These are phyloP conservation scores for Microcaecilia unicolor DNA, from an alignment of 2,797 vertebrate species.

Conservation along the genomic window DNA sequence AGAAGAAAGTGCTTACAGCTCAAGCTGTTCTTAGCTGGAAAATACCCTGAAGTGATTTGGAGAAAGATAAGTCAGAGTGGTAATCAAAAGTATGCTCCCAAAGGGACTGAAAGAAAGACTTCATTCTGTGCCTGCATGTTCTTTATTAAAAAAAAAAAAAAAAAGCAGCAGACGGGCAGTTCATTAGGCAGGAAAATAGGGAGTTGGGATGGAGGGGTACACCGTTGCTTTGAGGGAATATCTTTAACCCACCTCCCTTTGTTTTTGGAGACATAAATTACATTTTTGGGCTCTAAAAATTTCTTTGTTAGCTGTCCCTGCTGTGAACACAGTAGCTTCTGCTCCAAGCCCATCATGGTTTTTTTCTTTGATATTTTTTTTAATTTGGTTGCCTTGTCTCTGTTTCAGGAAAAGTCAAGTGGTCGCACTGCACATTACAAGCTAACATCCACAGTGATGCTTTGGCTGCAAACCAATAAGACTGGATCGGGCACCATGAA, in stretches of 20 bases:
- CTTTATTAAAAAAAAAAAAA: constrained; percentile 5
- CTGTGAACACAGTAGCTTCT: too few species aligned
- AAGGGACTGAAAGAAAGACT: constrained; percentile 10
- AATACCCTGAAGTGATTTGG: constrained; percentile 4
- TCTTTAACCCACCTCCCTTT: too few species aligned
- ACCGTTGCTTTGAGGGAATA: too few species aligned
- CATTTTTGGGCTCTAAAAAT: too few species aligned
- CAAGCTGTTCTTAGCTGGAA: too few species aligned
- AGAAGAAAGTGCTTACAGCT: neutral
- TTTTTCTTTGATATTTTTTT: neutral
- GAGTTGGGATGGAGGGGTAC: constrained; percentile 3
- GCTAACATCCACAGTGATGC: constrained; percentile 97
- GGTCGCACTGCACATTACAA: constrained; percentile 96
- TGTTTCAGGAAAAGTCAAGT: constrained; percentile 85
- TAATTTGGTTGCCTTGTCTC: neutral
- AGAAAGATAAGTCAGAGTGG: constrained; percentile 16
- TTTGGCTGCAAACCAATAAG: constrained; percentile 97
- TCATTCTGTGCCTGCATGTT: neutral
- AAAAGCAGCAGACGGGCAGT: constrained; percentile 17
- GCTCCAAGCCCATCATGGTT: too few species aligned
- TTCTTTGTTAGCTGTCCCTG: too few species aligned
- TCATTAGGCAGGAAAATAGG: constrained; percentile 28
- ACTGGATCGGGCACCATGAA: constrained; percentile 96
- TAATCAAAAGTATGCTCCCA: constrained; percentile 17
- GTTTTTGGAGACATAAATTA: too few species aligned